Evolutionary conservation across 2,113 vertebrate genomes (phyloP).

Genomic region (Corythaixoides concolor): DNA sequence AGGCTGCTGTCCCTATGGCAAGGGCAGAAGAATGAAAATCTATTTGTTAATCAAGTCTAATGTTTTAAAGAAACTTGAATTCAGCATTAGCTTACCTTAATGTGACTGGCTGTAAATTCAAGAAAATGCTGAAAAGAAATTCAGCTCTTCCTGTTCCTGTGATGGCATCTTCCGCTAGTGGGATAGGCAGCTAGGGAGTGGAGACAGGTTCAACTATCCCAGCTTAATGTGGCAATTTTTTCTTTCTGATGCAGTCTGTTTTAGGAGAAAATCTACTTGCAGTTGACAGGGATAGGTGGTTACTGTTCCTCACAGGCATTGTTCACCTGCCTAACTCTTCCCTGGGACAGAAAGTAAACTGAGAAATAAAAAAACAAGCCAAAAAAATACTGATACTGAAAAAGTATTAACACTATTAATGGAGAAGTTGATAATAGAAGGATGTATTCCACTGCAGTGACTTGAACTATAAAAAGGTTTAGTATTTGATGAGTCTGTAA

Average conservation of each 20-base stretch:
- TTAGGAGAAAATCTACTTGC: neutral
- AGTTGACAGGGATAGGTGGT: neutral
- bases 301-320: neutral
- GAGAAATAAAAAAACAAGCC: neutral
- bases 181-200: neutral
- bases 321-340: neutral
- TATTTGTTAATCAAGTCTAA: neutral
- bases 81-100: neutral
- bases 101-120: neutral
- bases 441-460: neutral
- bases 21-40: neutral
- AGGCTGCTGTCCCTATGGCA: neutral
- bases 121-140: neutral
- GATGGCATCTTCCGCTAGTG: neutral
- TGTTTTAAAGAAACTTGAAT: neutral
- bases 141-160: neutral
- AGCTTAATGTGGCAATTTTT: neutral
- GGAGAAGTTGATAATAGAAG: neutral
- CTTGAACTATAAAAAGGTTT: neutral
- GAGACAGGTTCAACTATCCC: neutral
- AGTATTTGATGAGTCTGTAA: neutral
- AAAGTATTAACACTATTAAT: neutral
- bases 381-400: neutral
- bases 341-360: neutral
- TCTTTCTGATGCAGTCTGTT: neutral